Evolutionary conservation across 2,888 invertebrate genomes (phyloP), one percentile per base, ranked within the genome.

Genomic region (Neoitamus cyanurus): DNA sequence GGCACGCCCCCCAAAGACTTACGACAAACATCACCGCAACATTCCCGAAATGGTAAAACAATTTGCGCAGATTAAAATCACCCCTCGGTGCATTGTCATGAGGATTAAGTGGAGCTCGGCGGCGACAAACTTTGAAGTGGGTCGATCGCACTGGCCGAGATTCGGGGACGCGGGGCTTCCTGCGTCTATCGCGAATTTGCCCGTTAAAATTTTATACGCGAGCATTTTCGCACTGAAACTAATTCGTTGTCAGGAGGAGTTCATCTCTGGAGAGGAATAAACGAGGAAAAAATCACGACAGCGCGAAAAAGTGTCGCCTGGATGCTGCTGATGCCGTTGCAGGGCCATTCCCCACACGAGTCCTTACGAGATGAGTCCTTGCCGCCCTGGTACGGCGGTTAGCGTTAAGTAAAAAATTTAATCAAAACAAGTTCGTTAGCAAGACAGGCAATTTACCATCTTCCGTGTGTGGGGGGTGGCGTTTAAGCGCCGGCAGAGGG

Each of bases 31-130:
- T 87, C 87, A 85, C 87, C 87, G 87, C 42, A 42, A 6, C 42
- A 42, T 42, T n/a, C 42, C 78, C 34, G 88, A 88, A 84, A 84
- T 78, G 85, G 87, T 88, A 90, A 90, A 90, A 90, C 90, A 90
- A 90, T 90, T 90, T 90, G 89, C 85, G 88, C 89, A 89, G 90
- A 90, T 90, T 90, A 90, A 90, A 90, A 90, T 90, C 89, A 89
- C 89, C 88, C 90, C 90, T 88, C 87, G 88, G 89, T 89, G 90
- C 89, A 89, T 69, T 82, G 82, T 82, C 82, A 82, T 68, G 82
- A 82, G 82, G 82, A 82, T 82, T 82, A 82, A 82, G 82, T 37
- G 69, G 69, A 82, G 36, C 48, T 69, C 69, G 28, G 69, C 25
- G 69, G 34, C 36, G 42, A 58, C 58, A 58, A 80, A 34, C 68